Base-by-base conservation (phyloP, 2,113 vertebrate genomes). In the Halichoerus grypus region DNA sequence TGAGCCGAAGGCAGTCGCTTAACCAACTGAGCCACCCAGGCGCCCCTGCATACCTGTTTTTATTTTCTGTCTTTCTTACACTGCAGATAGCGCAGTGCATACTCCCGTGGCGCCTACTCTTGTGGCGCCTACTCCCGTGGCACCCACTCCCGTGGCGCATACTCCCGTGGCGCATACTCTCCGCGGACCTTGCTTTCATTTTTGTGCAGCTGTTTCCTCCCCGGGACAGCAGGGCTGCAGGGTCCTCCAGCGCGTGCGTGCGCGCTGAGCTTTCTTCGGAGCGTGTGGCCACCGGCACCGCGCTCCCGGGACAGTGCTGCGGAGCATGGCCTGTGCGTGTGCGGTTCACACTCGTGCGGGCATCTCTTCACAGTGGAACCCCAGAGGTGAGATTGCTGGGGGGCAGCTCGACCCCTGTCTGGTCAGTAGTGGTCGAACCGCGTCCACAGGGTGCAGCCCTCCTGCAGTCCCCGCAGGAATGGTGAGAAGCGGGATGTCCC, bases 251-350 rank as follows among this genome's bases (percentile, higher is more conserved):
- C 9, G 5, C 5, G 67, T 9, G 1, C 2, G 8, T 36, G 67
- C 4, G 0, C 0, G 12, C 8, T 13, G 63, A 63, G 24, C n/a
- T 71, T 36, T 10, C n/a, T n/a, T 36, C 4, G 19, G 65, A 36
- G n/a, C 9, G 4, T 2, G n/a, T 11, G 19, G 69, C 36, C 21
- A 1, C 36, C 1, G 1, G 12, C 11, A 1, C 61, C 11, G 13
- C 51, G 14, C 51, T 53, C 51, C 51, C 14, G 28, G 61, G 61
- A 31, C 28, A 31, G 26, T 19, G 63, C 4, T 1, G 21, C 1
- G 33, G 65, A 7, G 28, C 67, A 3, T 4, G 21, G 69, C 7
- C 16, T 10, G 13, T 53, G 42, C 21, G 0, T 1, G 0, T n/a
- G 71, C 24, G 42, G 46, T 10, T 42, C 18, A 36, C 18, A 33